Base-by-base conservation (phyloP, 2,113 vertebrate genomes). In the Pseudorectes ferrugineus region DNA sequence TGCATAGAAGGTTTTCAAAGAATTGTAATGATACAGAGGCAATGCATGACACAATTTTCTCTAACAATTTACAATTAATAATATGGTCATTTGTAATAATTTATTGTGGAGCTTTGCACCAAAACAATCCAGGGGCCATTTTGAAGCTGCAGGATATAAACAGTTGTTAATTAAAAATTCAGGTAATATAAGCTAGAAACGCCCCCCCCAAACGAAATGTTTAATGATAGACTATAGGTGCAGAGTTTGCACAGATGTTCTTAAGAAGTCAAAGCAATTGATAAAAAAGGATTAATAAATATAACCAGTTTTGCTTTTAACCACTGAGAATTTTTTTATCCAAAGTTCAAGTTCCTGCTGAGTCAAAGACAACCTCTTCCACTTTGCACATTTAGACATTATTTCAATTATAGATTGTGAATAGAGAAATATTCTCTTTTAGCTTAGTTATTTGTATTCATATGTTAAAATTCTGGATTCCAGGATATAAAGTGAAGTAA, bases 181-280 rank as follows among this genome's bases (percentile, higher is more conserved):
- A 67, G 10, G 12, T 28, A 48, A 29, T 51, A 7, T 33, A 66
- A 42, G 4, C 8, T 61, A 19, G 10, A 11, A 68, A 19, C 10
- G 6, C 15, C 16, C 10, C 0, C 2, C 7, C 23, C 26, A 33
- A 78, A 42, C 2, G 0, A 77, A 70, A 14, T 46, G 55, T 51
- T 45, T 66, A 52, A 23, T 52, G 6, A 62, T 24, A 31, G 2
- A 36, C 12, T 45, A 13, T 40, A 48, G 1, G 9, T 43, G 22
- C 5, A 42, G 25, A 74, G 3, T 10, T 74, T 45, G 29, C 14
- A 36, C 5, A 45, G 29, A 49, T 45, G 6, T 54, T 78, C 46
- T 58, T 80, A 58, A 71, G 16, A 58, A 5, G 14, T 58, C 42
- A 89, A 87, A 67, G 33, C 5, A 29, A 52, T 40, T 63, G 40